These are phyloP conservation scores for Meloidogyne exigua DNA, from an alignment of 1,140 invertebrate species.

Conservation along the genomic window DNA sequence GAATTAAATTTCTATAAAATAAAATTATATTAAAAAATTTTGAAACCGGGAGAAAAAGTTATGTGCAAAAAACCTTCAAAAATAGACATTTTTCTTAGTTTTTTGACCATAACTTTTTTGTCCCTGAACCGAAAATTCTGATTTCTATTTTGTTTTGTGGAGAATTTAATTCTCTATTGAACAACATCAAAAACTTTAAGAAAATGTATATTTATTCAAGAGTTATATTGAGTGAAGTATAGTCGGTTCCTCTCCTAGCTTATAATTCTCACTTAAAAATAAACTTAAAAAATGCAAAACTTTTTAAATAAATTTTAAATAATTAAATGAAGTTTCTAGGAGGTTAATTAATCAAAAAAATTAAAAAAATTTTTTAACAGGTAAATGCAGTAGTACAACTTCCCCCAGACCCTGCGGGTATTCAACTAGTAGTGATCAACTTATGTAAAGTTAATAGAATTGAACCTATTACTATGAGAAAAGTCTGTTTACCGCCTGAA, in stretches of 20 bases:
- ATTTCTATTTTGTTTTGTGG: too few species aligned
- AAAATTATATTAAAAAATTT: not conserved
- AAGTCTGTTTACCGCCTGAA: constrained; percentile 22
- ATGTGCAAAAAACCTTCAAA: not conserved
- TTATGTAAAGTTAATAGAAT: constrained; percentile 30
- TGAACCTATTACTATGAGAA: constrained; percentile 17
- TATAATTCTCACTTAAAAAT: too few species aligned
- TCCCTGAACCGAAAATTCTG: too few species aligned
- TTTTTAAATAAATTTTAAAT: not conserved
- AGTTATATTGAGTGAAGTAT: too few species aligned
- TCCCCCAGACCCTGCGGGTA: constrained; percentile 30
- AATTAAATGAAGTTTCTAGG: not conserved
- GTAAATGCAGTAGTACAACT: constrained; percentile 43
- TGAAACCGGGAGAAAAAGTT: not conserved
- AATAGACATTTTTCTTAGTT: not conserved
- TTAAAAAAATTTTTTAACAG: constrained; percentile 16
- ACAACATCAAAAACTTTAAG: too few species aligned
- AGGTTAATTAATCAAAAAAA: not conserved
- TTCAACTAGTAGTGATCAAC: constrained; percentile 31
- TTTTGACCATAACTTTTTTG: not conserved
- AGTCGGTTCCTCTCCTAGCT: too few species aligned
- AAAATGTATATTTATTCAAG: too few species aligned
- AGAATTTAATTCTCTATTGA: too few species aligned
- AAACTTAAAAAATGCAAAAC: too few species aligned
- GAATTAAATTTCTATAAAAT: not conserved